Evolutionary conservation across 1,140 invertebrate species (phyloP), one percentile per base, ranked within the genome.

Genomic region (Diorhabda sublineata): DNA sequence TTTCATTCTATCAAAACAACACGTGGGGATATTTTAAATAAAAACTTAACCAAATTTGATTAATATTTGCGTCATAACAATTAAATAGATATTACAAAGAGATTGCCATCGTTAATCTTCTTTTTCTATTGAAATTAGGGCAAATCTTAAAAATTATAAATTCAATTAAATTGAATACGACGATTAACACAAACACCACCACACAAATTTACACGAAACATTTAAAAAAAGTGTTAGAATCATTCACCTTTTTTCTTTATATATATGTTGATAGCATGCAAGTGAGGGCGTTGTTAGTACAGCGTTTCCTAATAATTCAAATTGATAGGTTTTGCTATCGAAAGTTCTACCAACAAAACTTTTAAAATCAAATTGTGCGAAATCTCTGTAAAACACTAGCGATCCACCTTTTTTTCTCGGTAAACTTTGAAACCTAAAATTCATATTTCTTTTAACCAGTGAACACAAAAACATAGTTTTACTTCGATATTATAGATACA

Each of bases 251-350:
- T 61, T 68, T 42, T 68, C 59, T 56, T 2, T 58, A 64, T 45
- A n/a, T 57, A 72, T 64, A 64, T 70, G 68, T 68, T 61, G 58
- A 26, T 67, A 56, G 67, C 69, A 68, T 67, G 52, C 58, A 68
- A 78, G 77, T 9, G 42, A 45, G 26, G 67, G 59, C 45, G 59
- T 45, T 70, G 77, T 68, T 65, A 73, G 59, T 26, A 66, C 59
- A 9, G 83, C 76, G 80, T 84, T 85, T 66, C 84, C 84, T 65
- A 85, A 75, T 77, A 86, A 81, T 71, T 63, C 47, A 62, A 62
- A 68, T 11, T 68, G 59, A 47, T 56, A 63, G 4, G 60, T 47
- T 61, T 58, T 61, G 9, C 41, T 68, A 11, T 68, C 67, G 42
- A 62, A 56, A n/a, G 42, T 52, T 47, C 4, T 68, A 56, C 67